Conservation (phyloP, 2,113 vertebrate genomes). For the Engystomops pustulosus region DNA sequence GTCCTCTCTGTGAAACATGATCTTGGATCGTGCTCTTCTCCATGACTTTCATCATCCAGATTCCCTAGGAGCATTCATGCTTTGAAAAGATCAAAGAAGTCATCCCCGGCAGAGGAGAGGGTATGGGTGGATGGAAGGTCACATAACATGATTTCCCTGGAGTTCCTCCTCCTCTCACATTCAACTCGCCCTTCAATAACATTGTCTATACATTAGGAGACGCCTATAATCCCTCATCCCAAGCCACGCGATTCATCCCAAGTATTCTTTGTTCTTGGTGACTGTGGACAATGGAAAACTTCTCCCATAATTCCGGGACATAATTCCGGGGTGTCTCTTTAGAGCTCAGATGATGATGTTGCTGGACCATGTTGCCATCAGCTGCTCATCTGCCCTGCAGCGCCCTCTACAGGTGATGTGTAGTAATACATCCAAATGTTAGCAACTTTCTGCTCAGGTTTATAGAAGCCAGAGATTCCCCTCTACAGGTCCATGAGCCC, state of each 20-base stretch:
- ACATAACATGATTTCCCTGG: conserved; percentile 35
- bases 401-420: no score
- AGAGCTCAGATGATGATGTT: no score
- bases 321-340: no score
- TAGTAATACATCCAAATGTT: no score
- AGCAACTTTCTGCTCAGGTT: no score
- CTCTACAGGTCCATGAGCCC: no score
- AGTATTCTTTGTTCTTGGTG: neutral
- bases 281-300: neutral
- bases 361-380: no score
- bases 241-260: neutral
- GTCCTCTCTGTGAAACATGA: neutral
- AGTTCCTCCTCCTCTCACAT: neutral
- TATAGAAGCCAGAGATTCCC: no score
- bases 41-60: neutral
- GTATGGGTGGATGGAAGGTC: neutral
- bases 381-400: no score
- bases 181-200: neutral
- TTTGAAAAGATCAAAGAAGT: conserved; percentile 20
- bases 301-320: no score
- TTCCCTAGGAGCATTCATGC: neutral
- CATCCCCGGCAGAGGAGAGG: neutral
- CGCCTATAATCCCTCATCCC: neutral
- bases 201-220: neutral
- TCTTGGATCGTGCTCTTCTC: neutral